Conservation (phyloP, 2,113 vertebrate genomes). For the Vanacampus margaritifer region DNA sequence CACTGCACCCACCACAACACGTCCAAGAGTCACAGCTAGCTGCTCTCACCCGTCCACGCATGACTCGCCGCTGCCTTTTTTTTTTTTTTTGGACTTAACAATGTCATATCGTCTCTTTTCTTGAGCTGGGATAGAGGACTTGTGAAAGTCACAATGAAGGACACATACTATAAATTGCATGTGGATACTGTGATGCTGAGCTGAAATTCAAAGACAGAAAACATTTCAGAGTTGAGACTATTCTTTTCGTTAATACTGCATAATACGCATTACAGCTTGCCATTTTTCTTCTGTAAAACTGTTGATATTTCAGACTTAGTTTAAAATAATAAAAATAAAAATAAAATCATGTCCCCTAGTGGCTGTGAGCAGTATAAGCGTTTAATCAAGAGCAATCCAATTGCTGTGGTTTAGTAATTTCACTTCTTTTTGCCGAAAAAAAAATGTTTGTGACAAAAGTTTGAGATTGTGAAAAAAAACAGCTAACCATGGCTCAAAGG, state of each 20-base stretch:
- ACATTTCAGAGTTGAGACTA: not conserved
- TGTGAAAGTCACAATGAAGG: conserved; percentile 48
- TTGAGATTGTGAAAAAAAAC: not conserved
- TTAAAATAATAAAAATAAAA: too few relatives aligned
- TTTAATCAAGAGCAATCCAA: not conserved
- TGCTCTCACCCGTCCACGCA: conserved; percentile 64
- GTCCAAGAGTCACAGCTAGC: conserved; percentile 75
- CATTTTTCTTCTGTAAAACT: too few relatives aligned
- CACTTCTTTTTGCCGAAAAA: not conserved
- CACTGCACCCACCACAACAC: conserved; percentile 70
- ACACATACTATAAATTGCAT: conserved; percentile 32
- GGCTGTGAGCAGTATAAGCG: not conserved
- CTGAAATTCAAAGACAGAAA: not conserved
- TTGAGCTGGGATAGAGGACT: conserved; percentile 23
- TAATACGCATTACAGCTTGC: too few relatives aligned
- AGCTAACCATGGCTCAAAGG: not conserved
- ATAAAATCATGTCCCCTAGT: not conserved
- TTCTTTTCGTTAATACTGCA: not conserved
- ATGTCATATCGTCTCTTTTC: conserved; percentile 20
- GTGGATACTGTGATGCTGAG: not conserved
- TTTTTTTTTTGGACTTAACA: conserved; percentile 27
- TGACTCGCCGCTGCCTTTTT: conserved; percentile 35
- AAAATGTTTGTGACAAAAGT: not conserved
- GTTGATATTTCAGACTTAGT: too few relatives aligned
- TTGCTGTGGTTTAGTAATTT: too few relatives aligned